Conservation (phyloP, 2,797 vertebrate genomes). For the Gorsachius magnificus region DNA sequence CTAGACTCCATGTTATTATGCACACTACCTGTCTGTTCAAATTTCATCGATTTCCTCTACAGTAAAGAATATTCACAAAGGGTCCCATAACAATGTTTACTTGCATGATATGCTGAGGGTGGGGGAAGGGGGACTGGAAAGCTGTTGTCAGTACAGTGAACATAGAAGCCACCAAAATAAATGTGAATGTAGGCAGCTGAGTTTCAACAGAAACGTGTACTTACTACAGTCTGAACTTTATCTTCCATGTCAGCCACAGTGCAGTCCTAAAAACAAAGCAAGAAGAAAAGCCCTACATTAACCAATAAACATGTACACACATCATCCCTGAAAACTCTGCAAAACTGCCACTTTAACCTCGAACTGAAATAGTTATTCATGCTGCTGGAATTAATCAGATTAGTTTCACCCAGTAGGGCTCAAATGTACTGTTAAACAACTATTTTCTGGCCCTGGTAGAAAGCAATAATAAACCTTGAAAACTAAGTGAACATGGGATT, state of each 20-base stretch:
- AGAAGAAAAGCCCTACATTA: constrained; percentile 17
- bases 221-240: constrained; percentile 93
- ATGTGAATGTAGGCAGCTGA: background rate
- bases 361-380: background rate
- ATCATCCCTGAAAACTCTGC: background rate
- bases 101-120: background rate
- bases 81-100: background rate
- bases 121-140: background rate
- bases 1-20: background rate
- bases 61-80: background rate
- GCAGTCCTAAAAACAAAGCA: constrained; percentile 84
- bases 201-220: constrained; percentile 65
- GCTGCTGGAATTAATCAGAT: constrained; percentile 40
- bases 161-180: background rate
- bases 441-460: constrained; percentile 12
- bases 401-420: constrained; percentile 16
- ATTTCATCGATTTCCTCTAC: background rate
- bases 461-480: constrained; percentile 35
- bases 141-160: background rate
- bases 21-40: background rate
- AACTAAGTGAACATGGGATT: background rate
- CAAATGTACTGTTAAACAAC: constrained; percentile 30
- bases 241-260: constrained; percentile 92
- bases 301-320: background rate
- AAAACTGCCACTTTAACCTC: background rate